Conservation (phyloP, 2,888 invertebrate genomes). For the Globia sparganii region DNA sequence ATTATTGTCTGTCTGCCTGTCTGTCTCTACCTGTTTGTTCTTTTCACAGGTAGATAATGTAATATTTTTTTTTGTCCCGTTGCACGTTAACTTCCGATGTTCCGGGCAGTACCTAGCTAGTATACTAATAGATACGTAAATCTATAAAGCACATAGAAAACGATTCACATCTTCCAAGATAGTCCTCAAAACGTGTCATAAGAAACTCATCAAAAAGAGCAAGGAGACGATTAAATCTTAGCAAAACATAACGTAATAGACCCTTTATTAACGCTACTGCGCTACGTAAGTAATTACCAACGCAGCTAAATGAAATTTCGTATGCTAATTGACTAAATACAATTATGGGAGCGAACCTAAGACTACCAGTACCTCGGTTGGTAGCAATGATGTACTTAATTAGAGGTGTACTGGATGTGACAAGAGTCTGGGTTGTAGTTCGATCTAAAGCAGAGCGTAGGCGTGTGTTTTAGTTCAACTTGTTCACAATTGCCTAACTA, state of each 20-base stretch:
- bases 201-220: constrained; percentile 64
- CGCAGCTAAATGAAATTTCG: constrained; percentile 85
- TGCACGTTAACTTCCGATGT: too few species aligned
- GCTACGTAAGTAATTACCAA: constrained; percentile 82
- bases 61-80: neutral
- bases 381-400: constrained; percentile 46
- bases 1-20: too few species aligned
- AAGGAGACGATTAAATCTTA: constrained; percentile 70
- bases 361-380: constrained; percentile 79
- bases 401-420: constrained; percentile 36
- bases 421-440: neutral
- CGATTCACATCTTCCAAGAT: constrained; percentile 1
- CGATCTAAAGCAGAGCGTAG: neutral
- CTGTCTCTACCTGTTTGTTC: too few species aligned
- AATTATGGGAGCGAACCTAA: constrained; percentile 85
- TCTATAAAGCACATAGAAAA: neutral
- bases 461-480: neutral
- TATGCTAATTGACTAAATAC: constrained; percentile 88
- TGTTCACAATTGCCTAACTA: neutral
- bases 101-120: too few species aligned
- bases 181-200: constrained; percentile 23
- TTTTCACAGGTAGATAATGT: neutral
- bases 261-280: constrained; percentile 73
- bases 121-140: too few species aligned
- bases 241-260: constrained; percentile 69